Base-by-base conservation (phyloP, 2,113 vertebrate genomes). In the Morone chrysops region DNA sequence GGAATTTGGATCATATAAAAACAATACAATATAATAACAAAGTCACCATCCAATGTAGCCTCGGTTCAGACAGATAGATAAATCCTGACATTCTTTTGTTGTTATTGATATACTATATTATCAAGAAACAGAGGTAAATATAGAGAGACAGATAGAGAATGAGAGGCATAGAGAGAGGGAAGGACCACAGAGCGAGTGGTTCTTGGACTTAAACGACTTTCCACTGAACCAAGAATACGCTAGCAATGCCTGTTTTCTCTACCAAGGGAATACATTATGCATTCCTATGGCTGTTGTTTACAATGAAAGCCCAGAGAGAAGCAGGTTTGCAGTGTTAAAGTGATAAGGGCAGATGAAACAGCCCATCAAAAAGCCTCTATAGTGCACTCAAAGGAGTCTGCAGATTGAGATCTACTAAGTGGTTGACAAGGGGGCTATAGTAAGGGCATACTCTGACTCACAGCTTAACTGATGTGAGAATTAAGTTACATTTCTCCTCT, bases 391-490 rank as follows among this genome's bases (percentile, higher is more conserved):
- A 56, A 91, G 77, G 50, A 61, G 70, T 75, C 77, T 53, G 62
- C 56, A 78, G 83, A 89, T 70, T 78, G 36, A 51, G 31, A 61
- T 85, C 62, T 56, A 76, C 84, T 73, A 81, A 86, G 75, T 78
- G 87, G 75, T 22, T 73, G 63, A 87, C 81, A 69, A 79, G 68
- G 78, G 73, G 71, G 76, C 60, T 71, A 65, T 62, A 70, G 80
- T 75, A 53, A 61, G 62, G 43, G 41, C 5, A 40, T 38, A 16
- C 45, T 67, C 25, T 84, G 86, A 89, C 67, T 78, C 82, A 80
- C 25, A 66, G 74, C 66, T 77, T 31, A 50, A 67, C 62, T 59
- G 54, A 70, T 41, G 31, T 45, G 17, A 85, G 41, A 59, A 63
- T 25, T 8, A 75, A 67, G 54, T 85, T 82, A 60, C 1, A 41